Evolutionary conservation across 1,140 invertebrate species (phyloP).

Genomic region (Trichoplusia ni): DNA sequence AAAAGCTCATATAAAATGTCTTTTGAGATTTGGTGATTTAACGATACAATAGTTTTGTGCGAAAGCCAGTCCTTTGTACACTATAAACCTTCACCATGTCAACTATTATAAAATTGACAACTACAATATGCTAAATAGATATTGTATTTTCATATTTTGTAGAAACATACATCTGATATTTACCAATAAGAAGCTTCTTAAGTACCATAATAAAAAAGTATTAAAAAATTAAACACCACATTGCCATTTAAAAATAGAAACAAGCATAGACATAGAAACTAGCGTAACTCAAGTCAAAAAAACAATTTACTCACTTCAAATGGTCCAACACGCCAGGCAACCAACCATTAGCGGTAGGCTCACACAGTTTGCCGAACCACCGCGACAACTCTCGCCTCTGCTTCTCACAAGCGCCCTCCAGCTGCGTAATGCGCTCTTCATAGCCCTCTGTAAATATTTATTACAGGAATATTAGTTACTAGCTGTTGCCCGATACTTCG

Average conservation of each 20-base stretch:
- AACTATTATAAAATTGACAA: not conserved
- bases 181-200: no score
- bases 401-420: conserved; percentile 61
- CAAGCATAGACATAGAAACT: no score
- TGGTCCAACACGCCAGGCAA: conserved; percentile 64
- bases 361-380: conserved; percentile 58
- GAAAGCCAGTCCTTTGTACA: not conserved
- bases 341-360: conserved; percentile 51
- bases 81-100: not conserved
- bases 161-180: no score
- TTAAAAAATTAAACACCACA: not conserved
- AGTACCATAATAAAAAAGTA: no score
- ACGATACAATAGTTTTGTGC: no score
- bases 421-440: conserved; percentile 61
- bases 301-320: conserved; percentile 62
- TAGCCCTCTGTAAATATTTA: conserved; percentile 56
- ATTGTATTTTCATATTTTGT: no score
- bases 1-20: no score
- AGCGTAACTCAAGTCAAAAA: no score
- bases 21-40: no score
- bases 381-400: conserved; percentile 57
- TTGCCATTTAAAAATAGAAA: not conserved
- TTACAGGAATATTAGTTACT: not conserved
- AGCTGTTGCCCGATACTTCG: no score
- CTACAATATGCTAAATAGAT: no score